Conservation (phyloP, 2,888 invertebrate genomes). For the Torymus auratus region DNA sequence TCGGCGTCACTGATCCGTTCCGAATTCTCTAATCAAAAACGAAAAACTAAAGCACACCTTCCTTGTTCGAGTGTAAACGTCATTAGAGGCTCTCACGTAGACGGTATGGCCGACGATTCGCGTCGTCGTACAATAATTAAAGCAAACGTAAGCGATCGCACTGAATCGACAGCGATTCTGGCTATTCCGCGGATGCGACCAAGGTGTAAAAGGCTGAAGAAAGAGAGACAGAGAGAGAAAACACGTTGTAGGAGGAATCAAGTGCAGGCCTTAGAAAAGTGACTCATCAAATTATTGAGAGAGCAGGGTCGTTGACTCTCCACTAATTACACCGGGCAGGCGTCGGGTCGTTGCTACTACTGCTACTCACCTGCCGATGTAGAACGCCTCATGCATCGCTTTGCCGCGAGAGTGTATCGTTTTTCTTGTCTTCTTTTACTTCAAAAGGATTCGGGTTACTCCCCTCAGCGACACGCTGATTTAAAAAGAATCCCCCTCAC, state of each 20-base stretch:
- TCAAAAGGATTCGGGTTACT: too few species aligned
- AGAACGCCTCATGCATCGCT: neutral
- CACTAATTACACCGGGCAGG: slow-evolving; percentile 34
- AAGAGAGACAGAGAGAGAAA: slow-evolving; percentile 49
- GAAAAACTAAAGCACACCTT: neutral
- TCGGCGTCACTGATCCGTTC: slow-evolving; percentile 13
- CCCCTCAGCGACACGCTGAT: too few species aligned
- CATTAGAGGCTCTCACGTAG: neutral
- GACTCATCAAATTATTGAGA: slow-evolving; percentile 69
- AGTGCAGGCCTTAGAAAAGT: slow-evolving; percentile 63
- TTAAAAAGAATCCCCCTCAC: neutral
- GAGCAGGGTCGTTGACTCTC: slow-evolving; percentile 66
- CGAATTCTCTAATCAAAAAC: neutral
- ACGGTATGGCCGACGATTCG: neutral
- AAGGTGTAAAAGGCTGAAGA: neutral
- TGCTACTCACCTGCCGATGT: slow-evolving; percentile 51
- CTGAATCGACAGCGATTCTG: slow-evolving; percentile 40
- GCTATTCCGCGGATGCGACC: slow-evolving; percentile 32
- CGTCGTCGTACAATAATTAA: slow-evolving; percentile 24
- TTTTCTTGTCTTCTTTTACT: neutral
- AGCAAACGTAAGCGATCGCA: slow-evolving; percentile 38
- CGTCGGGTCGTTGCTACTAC: slow-evolving; percentile 35
- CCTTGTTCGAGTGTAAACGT: too few species aligned
- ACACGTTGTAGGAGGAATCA: neutral
- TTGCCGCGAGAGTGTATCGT: neutral